Percentiles rank a stretch among this genome's conserved stretches.
phyloP scores from a whole-genome alignment of 2,888 invertebrate genomes.

The Hedychridium roseum region DNA sequence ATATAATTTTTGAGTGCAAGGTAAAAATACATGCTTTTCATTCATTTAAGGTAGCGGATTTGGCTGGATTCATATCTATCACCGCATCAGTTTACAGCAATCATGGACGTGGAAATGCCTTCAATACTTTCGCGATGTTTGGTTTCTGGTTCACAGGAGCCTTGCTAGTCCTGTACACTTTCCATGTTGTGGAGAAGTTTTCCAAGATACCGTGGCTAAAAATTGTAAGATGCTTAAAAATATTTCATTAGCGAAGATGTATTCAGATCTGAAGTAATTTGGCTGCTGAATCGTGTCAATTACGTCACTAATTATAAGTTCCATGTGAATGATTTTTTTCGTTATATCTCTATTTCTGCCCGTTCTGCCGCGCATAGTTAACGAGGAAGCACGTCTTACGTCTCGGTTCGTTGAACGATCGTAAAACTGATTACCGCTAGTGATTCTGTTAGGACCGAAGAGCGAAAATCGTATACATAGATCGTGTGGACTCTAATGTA shows the following conservation, averaged over 20 bases:
- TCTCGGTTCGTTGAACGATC: no score
- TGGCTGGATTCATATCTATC: constrained; percentile 84
- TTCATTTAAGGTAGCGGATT: constrained; percentile 71
- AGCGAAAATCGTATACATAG: no score
- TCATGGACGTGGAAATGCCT: constrained; percentile 74
- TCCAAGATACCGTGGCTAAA: constrained; percentile 87
- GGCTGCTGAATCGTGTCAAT: background rate
- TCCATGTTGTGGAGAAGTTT: constrained; percentile 86
- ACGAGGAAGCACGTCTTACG: no score
- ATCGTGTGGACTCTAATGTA: no score
- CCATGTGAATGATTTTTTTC: no score
- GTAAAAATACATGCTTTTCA: background rate
- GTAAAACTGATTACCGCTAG: no score
- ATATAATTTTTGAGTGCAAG: background rate
- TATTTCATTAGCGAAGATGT: background rate
- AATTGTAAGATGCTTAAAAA: constrained; percentile 67
- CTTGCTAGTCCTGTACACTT: constrained; percentile 80
- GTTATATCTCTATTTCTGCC: no score
- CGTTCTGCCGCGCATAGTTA: no score
- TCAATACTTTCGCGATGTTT: constrained; percentile 81
- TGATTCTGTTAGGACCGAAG: no score
- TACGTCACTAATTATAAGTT: no score
- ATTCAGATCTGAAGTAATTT: background rate
- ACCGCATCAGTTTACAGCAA: constrained; percentile 68
- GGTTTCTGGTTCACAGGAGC: constrained; percentile 88